phyloP scores from a whole-genome alignment of 2,797 vertebrate genomes.

The Coracias cyanogaster region DNA sequence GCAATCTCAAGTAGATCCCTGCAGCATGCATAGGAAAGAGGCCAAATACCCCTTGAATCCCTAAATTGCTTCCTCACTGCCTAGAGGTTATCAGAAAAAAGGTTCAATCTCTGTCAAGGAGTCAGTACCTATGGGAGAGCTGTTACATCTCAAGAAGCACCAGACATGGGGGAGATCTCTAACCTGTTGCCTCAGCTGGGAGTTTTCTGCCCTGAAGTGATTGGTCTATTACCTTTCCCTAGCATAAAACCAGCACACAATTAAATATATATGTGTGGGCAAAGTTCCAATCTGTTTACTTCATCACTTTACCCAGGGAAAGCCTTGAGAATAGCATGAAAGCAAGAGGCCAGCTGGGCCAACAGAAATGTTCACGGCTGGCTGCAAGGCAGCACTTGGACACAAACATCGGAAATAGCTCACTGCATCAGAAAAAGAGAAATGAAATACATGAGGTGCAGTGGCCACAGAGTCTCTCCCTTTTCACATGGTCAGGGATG shows the following conservation, averaged over 20 bases:
- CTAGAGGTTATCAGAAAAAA: not conserved
- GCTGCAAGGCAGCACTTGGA: not conserved
- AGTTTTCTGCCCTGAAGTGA: conserved; percentile 2
- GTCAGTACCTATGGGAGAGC: not conserved
- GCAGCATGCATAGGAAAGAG: not conserved
- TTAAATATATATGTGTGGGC: conserved; percentile 32
- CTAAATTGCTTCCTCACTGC: not conserved
- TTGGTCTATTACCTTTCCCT: conserved; percentile 29
- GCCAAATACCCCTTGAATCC: not conserved
- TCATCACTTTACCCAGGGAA: not conserved
- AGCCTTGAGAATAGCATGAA: not conserved
- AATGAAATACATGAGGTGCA: not conserved
- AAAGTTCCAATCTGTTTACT: conserved; percentile 23
- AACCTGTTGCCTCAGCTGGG: conserved; percentile 12
- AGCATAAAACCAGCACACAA: conserved; percentile 11
- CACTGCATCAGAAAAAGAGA: not conserved
- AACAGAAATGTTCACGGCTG: conserved; percentile 6
- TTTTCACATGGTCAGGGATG: not conserved
- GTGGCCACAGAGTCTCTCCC: not conserved
- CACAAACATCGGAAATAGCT: not conserved
- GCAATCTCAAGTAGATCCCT: not conserved
- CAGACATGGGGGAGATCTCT: not conserved
- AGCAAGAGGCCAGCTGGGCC: conserved; percentile 16
- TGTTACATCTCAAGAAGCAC: not conserved
- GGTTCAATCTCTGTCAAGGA: not conserved